Evolutionary conservation across 2,888 invertebrate genomes (phyloP).

Genomic region (Venustoraphidia nigricollis): DNA sequence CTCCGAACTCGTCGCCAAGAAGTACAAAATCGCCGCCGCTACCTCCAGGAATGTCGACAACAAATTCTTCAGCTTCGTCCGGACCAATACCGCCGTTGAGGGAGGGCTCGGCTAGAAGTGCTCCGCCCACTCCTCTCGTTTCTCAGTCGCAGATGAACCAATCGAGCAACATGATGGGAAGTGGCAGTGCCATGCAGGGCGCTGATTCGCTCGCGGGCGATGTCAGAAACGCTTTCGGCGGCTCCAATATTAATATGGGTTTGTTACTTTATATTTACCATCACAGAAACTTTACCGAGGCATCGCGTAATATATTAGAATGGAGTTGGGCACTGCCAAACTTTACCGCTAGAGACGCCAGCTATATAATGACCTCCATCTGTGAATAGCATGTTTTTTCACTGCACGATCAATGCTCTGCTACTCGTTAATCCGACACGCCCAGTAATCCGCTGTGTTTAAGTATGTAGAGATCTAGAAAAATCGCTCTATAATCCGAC

Average conservation of each 20-base stretch:
- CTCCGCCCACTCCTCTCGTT: constrained; percentile 36
- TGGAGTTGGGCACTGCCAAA: too few relatives aligned
- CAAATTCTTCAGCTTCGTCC: constrained; percentile 31
- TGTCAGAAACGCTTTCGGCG: constrained; percentile 36
- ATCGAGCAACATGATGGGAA: not conserved
- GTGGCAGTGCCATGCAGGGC: constrained; percentile 17
- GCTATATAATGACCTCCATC: too few relatives aligned
- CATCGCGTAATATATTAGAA: too few relatives aligned
- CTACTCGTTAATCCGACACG: too few relatives aligned
- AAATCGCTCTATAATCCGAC: too few relatives aligned
- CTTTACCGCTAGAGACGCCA: too few relatives aligned
- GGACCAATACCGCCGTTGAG: constrained; percentile 22
- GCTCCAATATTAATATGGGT: constrained; percentile 9
- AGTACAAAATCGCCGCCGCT: constrained; percentile 74
- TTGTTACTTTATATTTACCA: too few relatives aligned
- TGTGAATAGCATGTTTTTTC: too few relatives aligned
- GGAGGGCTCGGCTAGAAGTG: constrained; percentile 29
- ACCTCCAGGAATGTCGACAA: constrained; percentile 37
- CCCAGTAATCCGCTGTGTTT: too few relatives aligned
- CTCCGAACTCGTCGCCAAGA: constrained; percentile 74
- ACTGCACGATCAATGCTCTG: too few relatives aligned
- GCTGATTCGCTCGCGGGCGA: constrained; percentile 37
- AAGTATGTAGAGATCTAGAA: too few relatives aligned
- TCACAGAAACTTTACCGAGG: too few relatives aligned
- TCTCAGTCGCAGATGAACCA: not conserved